Base-by-base conservation (phyloP, 2,797 vertebrate species). In the Hippopotamyrus pictus region DNA sequence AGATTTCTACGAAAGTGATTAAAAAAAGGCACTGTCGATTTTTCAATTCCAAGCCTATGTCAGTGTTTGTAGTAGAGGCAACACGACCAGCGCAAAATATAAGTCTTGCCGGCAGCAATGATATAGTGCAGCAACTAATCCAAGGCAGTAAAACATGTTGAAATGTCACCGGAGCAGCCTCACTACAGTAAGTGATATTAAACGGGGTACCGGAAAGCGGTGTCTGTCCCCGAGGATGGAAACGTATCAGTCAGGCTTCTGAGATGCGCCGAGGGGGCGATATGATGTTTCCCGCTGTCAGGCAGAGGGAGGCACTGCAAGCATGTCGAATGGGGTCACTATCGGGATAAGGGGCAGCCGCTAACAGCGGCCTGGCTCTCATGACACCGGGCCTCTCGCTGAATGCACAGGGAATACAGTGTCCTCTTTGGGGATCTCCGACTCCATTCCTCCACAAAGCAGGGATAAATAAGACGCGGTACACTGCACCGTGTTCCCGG, bases 1-100 rank as follows among this genome's bases (percentile, higher is more conserved):
- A 93, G 94, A 95, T 94, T 93, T 89, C 25, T 91, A 91, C 91
- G 92, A 94, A 62, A 86, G 50, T 87, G 87, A 87, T 88, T 29
- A 69, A 93, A 89, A 92, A 92, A 89, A 90, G 90, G 91, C 89
- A 53, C 0, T 25, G 93, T 92, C 90, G 94, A 95, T 93, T 94
- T 93, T 92, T 87, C 89, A 88, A 90, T 93, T 92, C 89, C 89
- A 51, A 90, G 89, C 5, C 50, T 89, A 90, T 62, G 76, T 91
- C 88, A 8, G 86, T 29, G 91, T 92, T 90, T 2, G 88, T 79
- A 89, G 88, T 65, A 14, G 54, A 17, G 69, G 83, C 19, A n/a
- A 73, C 65, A 29, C 22, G 53, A 65, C 48, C 76, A 53, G 76
- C 25, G 65, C 37, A n/a, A 65, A 79, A 33, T 17, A 11, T 0